Base-by-base conservation (phyloP, 1,140 invertebrate species). In the Liolophura sinensis region DNA sequence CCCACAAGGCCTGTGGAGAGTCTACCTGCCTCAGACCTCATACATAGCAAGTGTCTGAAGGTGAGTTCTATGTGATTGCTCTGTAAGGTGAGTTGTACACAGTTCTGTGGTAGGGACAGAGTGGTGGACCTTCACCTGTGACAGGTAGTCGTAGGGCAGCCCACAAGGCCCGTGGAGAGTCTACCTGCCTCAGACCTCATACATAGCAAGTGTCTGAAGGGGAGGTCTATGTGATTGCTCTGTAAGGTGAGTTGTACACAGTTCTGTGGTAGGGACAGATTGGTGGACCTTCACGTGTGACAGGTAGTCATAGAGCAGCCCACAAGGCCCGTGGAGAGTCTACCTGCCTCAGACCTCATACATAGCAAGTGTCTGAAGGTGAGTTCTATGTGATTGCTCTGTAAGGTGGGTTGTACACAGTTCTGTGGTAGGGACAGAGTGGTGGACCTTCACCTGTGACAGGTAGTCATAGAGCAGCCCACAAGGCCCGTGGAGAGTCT, bases 351-450 rank as follows among this genome's bases (percentile, higher is more conserved):
- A 47, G 76, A 80, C 16, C 74, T 75, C 47, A 60, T 81, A 9
- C 79, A 82, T 54, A 80, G 82, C 46, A 79, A 78, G 73, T 76
- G 81, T 27, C 56, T 80, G 7, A 81, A 76, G 77, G 81, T 83
- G 73, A 50, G 16, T 1, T 40, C 3, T 5, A 9, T 40, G 31
- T 40, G 31, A 40, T 40, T 40, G 3, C 31, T 40, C 31, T 40
- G 31, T 40, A 40, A 40, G 31, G 31, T 40, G 31, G 9, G 31
- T 40, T 40, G 31, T 40, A 40, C 31, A 40, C 31, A 40, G 31
- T 40, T 40, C 31, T 40, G 31, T 40, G 31, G 31, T 40, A 40
- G 31, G 18, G 77, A 80, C 56, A 82, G 82, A 80, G 65, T 83
- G 1, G 78, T 74, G 60, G 79, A 83, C 61, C 72, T 77, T 49